Evolutionary conservation across 1,140 invertebrate genomes (phyloP).

Genomic region (Tenebrio molitor): DNA sequence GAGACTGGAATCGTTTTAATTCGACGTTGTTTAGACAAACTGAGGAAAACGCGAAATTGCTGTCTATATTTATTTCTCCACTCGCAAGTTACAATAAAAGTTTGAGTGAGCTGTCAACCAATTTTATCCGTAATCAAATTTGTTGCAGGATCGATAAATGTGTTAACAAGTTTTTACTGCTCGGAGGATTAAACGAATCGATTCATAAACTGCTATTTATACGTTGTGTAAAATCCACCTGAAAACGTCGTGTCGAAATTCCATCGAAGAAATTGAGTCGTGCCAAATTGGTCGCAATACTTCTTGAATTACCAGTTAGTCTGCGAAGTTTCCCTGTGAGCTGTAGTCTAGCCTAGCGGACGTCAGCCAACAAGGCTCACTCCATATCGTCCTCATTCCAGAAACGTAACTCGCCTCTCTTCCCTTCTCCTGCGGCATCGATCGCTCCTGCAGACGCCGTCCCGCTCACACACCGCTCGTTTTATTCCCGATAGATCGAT

Average conservation of each 20-base stretch:
- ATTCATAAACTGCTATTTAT: slow-evolving; percentile 10
- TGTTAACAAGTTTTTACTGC: slow-evolving; percentile 22
- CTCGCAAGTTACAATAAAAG: not conserved
- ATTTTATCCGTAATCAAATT: slow-evolving; percentile 23
- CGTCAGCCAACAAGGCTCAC: slow-evolving; percentile 28
- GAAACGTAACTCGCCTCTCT: slow-evolving; percentile 29
- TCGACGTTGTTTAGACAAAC: not conserved
- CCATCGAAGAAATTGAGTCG: slow-evolving; percentile 16
- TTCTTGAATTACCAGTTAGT: slow-evolving; percentile 30
- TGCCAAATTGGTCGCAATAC: slow-evolving; percentile 21
- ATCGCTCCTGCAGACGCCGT: slow-evolving; percentile 29
- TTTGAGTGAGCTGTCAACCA: slow-evolving; percentile 13
- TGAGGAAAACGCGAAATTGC: not conserved
- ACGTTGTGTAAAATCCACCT: not conserved
- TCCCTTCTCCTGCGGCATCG: slow-evolving; percentile 29
- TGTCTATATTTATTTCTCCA: slow-evolving; percentile 15
- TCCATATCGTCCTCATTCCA: slow-evolving; percentile 33
- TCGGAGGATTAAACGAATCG: slow-evolving; percentile 14
- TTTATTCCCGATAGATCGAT: slow-evolving; percentile 26
- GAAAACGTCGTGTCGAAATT: not conserved
- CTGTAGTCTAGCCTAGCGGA: slow-evolving; percentile 31
- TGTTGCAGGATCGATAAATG: slow-evolving; percentile 23
- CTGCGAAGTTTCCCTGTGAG: slow-evolving; percentile 21
- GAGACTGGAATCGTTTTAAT: too few relatives aligned
- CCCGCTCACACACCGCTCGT: slow-evolving; percentile 3